Percentiles rank a stretch among this genome's conserved stretches.
phyloP scores from a whole-genome alignment of 2,888 invertebrate genomes.

The Brachypalpus laphriformis region DNA sequence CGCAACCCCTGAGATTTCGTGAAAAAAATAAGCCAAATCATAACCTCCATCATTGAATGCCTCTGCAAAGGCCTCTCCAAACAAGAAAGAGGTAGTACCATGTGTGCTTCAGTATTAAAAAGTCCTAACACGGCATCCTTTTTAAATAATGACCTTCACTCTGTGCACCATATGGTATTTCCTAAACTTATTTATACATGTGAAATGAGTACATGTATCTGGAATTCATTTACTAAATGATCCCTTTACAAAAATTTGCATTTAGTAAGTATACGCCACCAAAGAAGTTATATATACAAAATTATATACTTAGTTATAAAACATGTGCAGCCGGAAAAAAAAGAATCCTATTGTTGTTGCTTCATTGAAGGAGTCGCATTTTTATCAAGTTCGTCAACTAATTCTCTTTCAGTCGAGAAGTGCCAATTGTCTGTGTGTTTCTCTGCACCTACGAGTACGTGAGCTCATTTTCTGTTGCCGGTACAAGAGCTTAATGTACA shows the following conservation, averaged over 20 bases:
- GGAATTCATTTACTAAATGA: constrained; percentile 33
- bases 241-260: not conserved
- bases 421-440: constrained; percentile 39
- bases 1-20: not conserved
- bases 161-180: constrained; percentile 18
- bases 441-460: constrained; percentile 29
- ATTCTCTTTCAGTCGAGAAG: constrained; percentile 29
- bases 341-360: not conserved
- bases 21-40: not conserved
- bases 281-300: not conserved
- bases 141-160: constrained; percentile 41
- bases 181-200: constrained; percentile 15
- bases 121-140: constrained; percentile 8
- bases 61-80: not conserved
- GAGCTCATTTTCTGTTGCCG: constrained; percentile 25
- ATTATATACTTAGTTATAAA: not conserved
- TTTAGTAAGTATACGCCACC: constrained; percentile 47
- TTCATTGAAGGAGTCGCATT: constrained; percentile 2
- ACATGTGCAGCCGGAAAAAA: not conserved
- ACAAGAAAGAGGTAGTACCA: not conserved
- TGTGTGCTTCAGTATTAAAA: constrained; percentile 18
- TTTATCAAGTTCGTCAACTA: constrained; percentile 45
- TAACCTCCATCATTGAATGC: not conserved
- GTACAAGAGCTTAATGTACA: not conserved
- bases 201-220: constrained; percentile 31